Percentiles rank a stretch among this genome's conserved stretches.
phyloP scores from a whole-genome alignment of 2,797 vertebrate genomes.

The Pseudocheirus occidentalis region DNA sequence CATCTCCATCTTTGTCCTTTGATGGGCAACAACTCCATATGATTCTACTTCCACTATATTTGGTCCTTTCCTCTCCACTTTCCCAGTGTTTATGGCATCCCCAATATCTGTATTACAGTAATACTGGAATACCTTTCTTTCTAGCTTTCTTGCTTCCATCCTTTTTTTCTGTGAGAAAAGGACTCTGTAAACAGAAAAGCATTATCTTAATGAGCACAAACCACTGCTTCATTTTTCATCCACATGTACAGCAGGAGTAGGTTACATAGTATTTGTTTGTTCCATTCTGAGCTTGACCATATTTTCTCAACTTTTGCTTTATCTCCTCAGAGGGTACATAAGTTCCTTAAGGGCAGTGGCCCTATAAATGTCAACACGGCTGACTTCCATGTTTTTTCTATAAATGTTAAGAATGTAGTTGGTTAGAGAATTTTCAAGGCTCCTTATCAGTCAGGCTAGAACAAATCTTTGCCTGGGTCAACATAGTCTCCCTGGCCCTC shows the following conservation, averaged over 20 bases:
- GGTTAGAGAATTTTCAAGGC: constrained; percentile 35
- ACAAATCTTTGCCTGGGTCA: not conserved
- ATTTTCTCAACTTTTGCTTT: not conserved
- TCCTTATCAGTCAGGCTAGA: constrained; percentile 56
- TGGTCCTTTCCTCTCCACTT: not conserved
- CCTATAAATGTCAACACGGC: not conserved
- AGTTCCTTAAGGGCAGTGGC: not conserved
- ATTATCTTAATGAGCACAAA: not conserved
- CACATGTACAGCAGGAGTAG: not conserved
- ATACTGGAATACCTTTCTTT: not conserved
- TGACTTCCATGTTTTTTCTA: not conserved
- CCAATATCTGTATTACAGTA: not conserved
- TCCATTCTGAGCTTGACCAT: not conserved
- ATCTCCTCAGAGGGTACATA: not conserved
- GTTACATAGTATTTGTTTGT: not conserved
- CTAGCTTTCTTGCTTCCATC: not conserved
- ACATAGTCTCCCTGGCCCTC: constrained; percentile 55
- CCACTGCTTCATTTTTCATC: not conserved
- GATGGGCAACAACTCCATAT: not conserved
- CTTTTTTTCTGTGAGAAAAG: not conserved
- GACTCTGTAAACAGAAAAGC: not conserved
- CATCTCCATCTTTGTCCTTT: not conserved
- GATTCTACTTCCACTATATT: constrained; percentile 17
- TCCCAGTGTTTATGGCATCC: not conserved
- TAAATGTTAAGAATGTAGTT: not conserved